A percentile compares a stretch with the other conserved stretches of the same genome.
Conservation (phyloP, 2,888 invertebrate genomes). For the Dilophus febrilis region DNA sequence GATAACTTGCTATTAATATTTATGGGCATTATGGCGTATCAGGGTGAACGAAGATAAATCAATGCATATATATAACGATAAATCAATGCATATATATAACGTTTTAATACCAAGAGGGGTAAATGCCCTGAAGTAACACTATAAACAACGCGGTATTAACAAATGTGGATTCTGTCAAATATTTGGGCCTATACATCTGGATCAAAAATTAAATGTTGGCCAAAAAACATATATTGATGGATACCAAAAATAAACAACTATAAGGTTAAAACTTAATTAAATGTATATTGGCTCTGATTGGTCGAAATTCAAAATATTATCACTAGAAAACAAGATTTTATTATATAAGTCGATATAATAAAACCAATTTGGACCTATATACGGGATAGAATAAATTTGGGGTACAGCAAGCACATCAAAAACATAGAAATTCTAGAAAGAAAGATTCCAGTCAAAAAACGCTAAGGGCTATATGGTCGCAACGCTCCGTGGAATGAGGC, state of each 20-base stretch:
- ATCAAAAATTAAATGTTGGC: too few species aligned
- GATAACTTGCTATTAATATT: too few species aligned
- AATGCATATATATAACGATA: too few species aligned
- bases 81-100: slow-evolving; percentile 13
- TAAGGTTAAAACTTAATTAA: too few species aligned
- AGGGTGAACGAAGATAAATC: slow-evolving; percentile 12
- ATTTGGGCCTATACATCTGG: too few species aligned
- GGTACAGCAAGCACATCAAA: slow-evolving; percentile 7
- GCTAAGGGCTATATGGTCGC: slow-evolving; percentile 3
- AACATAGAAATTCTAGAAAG: slow-evolving; percentile 3
- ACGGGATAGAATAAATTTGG: too few species aligned
- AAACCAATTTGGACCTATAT: too few species aligned
- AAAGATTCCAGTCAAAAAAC: slow-evolving; percentile 5
- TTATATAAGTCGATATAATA: slow-evolving; percentile 7
- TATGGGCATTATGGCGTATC: too few species aligned
- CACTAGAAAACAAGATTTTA: slow-evolving; percentile 5
- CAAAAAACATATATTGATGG: too few species aligned
- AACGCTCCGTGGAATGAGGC: slow-evolving; percentile 1
- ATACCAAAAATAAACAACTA: too few species aligned
- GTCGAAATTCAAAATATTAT: not conserved
- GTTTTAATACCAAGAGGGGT: slow-evolving; percentile 10
- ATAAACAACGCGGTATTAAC: not conserved
- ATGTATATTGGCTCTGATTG: too few species aligned
- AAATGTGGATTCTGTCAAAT: too few species aligned
- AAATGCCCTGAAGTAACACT: slow-evolving; percentile 6